These are phyloP conservation scores for Agapetus fuscipes DNA, from an alignment of 2,888 invertebrate genomes.

Conservation along the genomic window DNA sequence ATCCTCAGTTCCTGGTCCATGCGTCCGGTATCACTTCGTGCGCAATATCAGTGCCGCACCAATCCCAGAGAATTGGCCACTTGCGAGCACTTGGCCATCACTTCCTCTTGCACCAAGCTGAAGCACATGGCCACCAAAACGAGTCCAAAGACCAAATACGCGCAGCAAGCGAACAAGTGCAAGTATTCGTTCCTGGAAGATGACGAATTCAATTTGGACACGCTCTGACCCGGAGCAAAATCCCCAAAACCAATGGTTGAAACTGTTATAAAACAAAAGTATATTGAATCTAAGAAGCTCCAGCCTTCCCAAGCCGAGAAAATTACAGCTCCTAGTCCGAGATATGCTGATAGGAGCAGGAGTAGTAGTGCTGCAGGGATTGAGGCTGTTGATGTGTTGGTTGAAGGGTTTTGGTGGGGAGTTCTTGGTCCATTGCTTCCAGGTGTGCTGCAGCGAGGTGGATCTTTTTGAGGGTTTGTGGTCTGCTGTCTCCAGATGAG, in stretches of 20 bases:
- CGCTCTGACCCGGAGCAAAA: constrained; percentile 53
- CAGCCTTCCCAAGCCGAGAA: constrained; percentile 75
- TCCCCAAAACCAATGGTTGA: constrained; percentile 78
- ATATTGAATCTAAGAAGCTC: constrained; percentile 71
- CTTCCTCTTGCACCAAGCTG: constrained; percentile 72
- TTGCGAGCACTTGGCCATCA: constrained; percentile 61
- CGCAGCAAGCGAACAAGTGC: constrained; percentile 70
- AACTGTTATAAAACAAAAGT: constrained; percentile 77
- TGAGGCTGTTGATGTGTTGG: too few species aligned
- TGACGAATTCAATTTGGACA: constrained; percentile 35
- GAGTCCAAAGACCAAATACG: constrained; percentile 68
- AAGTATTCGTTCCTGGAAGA: constrained; percentile 44
- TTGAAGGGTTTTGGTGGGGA: too few species aligned
- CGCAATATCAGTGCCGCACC: constrained; percentile 42
- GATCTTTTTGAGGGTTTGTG: too few species aligned
- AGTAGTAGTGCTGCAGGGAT: too few species aligned
- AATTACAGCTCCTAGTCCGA: constrained; percentile 65
- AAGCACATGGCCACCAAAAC: constrained; percentile 79
- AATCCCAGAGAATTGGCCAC: constrained; percentile 61
- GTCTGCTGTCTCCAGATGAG: constrained; percentile 52
- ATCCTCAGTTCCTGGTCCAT: constrained; percentile 17
- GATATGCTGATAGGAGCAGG: constrained; percentile 59
- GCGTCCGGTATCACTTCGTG: constrained; percentile 16
- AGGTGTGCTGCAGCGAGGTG: too few species aligned
- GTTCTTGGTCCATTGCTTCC: too few species aligned